Percentiles rank a stretch among this genome's conserved stretches.
phyloP scores from a whole-genome alignment of 1,140 invertebrate species.

The Bombus pascuorum region DNA sequence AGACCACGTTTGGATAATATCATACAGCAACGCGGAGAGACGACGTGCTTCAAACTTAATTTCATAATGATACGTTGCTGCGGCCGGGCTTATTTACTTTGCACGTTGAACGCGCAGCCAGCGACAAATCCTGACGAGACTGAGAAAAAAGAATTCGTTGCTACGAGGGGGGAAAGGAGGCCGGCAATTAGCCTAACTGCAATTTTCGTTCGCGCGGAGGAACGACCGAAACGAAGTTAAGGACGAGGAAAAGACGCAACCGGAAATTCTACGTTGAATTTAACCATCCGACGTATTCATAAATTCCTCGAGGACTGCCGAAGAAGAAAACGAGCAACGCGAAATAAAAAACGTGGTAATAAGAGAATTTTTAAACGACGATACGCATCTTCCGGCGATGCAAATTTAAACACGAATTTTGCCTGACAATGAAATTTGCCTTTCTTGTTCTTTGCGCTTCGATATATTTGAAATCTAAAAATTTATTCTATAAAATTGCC shows the following conservation, averaged over 20 bases:
- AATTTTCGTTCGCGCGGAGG: constrained; percentile 8
- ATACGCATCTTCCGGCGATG: not conserved
- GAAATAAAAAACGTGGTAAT: not conserved
- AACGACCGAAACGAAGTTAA: not conserved
- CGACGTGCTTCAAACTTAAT: constrained; percentile 14
- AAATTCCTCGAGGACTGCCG: constrained; percentile 2
- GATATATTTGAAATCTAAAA: no score
- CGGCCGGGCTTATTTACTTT: constrained; percentile 28
- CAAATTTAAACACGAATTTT: not conserved
- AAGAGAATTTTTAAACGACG: not conserved
- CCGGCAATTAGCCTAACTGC: constrained; percentile 36
- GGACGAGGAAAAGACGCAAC: not conserved
- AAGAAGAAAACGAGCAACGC: no score
- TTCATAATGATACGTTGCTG: constrained; percentile 30
- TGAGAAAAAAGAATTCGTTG: constrained; percentile 5
- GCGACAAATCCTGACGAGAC: constrained; percentile 27
- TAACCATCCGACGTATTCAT: constrained; percentile 17
- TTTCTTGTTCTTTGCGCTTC: no score
- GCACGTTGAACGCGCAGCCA: not conserved
- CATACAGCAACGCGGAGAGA: not conserved
- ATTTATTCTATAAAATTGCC: no score
- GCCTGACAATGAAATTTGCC: no score
- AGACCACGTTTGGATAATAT: not conserved
- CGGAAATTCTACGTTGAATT: constrained; percentile 9
- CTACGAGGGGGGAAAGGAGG: not conserved